Percentiles rank a stretch among this genome's conserved stretches.
phyloP scores from a whole-genome alignment of 2,797 vertebrate genomes.

The Pseudochirops corinnae region DNA sequence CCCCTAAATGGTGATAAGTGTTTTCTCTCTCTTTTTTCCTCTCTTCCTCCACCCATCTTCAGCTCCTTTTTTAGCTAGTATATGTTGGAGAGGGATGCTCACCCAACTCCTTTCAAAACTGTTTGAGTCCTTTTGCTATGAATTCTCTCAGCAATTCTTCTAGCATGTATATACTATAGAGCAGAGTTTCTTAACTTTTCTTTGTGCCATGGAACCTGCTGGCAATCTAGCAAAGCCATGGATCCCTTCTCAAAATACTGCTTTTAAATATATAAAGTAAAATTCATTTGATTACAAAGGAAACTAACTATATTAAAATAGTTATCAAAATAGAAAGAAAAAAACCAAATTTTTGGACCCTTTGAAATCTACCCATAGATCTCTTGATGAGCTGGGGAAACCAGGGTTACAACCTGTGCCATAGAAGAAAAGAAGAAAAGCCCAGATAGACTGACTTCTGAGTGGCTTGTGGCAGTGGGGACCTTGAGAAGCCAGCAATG shows the following conservation, averaged over 20 bases:
- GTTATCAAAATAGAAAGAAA: not conserved
- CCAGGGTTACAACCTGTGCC: too few species aligned
- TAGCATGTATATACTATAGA: not conserved
- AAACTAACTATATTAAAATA: not conserved
- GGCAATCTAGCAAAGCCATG: not conserved
- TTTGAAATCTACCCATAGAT: not conserved
- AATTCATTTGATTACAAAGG: not conserved
- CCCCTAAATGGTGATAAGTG: not conserved
- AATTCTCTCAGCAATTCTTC: not conserved
- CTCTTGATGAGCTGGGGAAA: not conserved
- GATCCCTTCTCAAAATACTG: not conserved
- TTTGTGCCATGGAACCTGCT: not conserved
- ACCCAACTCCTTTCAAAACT: not conserved
- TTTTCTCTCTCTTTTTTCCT: not conserved
- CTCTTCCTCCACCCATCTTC: not conserved
- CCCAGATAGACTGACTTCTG: not conserved
- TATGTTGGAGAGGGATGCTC: not conserved
- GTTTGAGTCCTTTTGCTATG: not conserved
- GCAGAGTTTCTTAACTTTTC: not conserved
- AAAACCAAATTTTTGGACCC: too few species aligned
- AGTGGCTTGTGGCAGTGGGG: not conserved
- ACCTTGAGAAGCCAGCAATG: rapidly evolving
- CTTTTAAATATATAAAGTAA: not conserved
- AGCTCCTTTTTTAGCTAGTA: not conserved
- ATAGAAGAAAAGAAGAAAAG: not conserved